phyloP scores from a whole-genome alignment of 1,140 invertebrate species.

The Holcopasites calliopsidis region DNA sequence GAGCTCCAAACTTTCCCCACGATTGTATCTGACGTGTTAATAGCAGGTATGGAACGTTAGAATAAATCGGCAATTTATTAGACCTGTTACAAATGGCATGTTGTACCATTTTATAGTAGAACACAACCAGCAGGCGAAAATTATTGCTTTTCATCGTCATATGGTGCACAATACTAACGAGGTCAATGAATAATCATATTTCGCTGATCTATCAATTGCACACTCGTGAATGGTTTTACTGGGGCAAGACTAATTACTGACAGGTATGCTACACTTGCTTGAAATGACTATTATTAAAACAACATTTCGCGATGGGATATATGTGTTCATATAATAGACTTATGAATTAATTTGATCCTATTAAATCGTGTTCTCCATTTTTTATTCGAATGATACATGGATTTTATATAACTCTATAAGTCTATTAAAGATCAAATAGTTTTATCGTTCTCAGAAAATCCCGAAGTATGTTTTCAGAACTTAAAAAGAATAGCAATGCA shows the following conservation, averaged over 20 bases:
- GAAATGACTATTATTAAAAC: slow-evolving; percentile 5
- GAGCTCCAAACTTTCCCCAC: too few species aligned
- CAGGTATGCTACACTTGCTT: slow-evolving; percentile 23
- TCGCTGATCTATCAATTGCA: slow-evolving; percentile 11
- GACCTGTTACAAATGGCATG: slow-evolving; percentile 3
- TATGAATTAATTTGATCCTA: neutral
- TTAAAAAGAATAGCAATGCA: too few species aligned
- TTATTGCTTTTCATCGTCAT: slow-evolving; percentile 14
- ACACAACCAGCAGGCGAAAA: slow-evolving; percentile 12
- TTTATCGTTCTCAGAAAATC: too few species aligned
- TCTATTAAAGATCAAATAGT: too few species aligned
- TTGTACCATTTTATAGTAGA: slow-evolving; percentile 21
- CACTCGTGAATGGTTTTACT: neutral
- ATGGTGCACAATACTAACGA: slow-evolving; percentile 18
- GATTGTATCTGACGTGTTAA: too few species aligned
- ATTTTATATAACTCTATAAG: too few species aligned
- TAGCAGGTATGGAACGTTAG: too few species aligned
- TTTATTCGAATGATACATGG: too few species aligned
- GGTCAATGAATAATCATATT: slow-evolving; percentile 26
- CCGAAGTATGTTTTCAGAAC: too few species aligned
- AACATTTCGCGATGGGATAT: neutral
- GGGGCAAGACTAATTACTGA: slow-evolving; percentile 30
- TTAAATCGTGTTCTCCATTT: too few species aligned
- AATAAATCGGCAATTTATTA: slow-evolving; percentile 15
- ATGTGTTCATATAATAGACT: neutral